Percentiles rank a stretch among this genome's conserved stretches.
phyloP scores from a whole-genome alignment of 2,113 vertebrate species.

The Leuciscus idus region DNA sequence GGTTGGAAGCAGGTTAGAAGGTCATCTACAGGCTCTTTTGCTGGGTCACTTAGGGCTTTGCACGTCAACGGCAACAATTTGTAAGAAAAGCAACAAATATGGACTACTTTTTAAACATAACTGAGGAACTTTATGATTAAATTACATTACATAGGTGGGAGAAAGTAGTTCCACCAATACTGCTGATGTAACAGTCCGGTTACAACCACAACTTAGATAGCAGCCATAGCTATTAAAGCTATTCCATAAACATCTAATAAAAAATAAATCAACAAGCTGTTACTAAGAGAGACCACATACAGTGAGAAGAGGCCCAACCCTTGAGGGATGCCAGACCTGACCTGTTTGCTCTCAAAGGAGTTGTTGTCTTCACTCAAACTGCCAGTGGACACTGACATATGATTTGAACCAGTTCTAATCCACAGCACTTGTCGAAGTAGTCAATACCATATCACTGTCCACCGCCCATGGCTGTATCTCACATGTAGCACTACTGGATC shows the following conservation, averaged over 20 bases:
- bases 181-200: background rate
- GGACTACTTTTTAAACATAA: background rate
- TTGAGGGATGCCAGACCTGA: background rate
- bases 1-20: background rate
- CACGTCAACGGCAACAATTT: background rate
- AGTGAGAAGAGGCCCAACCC: background rate
- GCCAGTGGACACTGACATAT: background rate
- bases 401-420: background rate
- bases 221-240: background rate
- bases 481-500: slow-evolving; percentile 20
- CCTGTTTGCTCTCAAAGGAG: background rate
- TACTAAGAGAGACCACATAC: background rate
- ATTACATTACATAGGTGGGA: background rate
- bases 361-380: background rate
- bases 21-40: background rate
- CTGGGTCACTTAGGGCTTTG: background rate
- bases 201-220: background rate
- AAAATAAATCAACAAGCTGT: background rate
- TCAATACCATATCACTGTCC: slow-evolving; percentile 26
- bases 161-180: background rate
- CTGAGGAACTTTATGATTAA: background rate
- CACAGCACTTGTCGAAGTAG: background rate
- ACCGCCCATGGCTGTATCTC: slow-evolving; percentile 7
- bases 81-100: background rate
- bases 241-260: background rate